Evolutionary conservation across 2,888 invertebrate species (phyloP).

Genomic region (Stenodera caucasica): DNA sequence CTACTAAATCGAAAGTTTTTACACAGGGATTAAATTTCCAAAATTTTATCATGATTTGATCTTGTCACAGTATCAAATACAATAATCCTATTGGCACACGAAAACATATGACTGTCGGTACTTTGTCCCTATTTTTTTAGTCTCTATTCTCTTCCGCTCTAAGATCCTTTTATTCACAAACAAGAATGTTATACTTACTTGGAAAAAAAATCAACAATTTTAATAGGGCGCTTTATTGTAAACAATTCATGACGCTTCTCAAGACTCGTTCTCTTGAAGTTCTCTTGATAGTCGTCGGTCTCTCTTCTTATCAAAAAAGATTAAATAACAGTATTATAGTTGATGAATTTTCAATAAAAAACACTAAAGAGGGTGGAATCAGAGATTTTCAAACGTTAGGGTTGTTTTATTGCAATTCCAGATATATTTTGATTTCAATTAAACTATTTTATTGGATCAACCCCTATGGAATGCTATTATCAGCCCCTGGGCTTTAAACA

Average conservation of each 20-base stretch:
- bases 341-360: background rate
- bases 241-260: slow-evolving; percentile 14
- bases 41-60: slow-evolving; percentile 24
- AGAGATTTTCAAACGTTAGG: slow-evolving; percentile 43
- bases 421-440: slow-evolving; percentile 56
- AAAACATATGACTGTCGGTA: slow-evolving; percentile 45
- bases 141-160: slow-evolving; percentile 6
- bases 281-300: slow-evolving; percentile 14
- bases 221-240: slow-evolving; percentile 23
- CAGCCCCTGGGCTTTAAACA: slow-evolving; percentile 39
- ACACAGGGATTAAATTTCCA: slow-evolving; percentile 32
- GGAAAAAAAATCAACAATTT: slow-evolving; percentile 14
- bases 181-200: slow-evolving; percentile 4
- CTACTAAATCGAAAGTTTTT: slow-evolving; percentile 32
- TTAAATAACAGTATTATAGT: background rate
- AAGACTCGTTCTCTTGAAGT: slow-evolving; percentile 1
- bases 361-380: slow-evolving; percentile 19
- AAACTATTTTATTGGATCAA: slow-evolving; percentile 54
- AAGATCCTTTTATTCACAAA: background rate
- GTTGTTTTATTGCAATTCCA: slow-evolving; percentile 44
- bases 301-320: background rate
- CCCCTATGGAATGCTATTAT: slow-evolving; percentile 54
- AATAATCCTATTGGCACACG: slow-evolving; percentile 47
- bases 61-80: slow-evolving; percentile 35
- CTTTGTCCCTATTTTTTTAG: slow-evolving; percentile 22